Base-by-base conservation (phyloP, 2,113 vertebrate species). In the Anguilla rostrata region DNA sequence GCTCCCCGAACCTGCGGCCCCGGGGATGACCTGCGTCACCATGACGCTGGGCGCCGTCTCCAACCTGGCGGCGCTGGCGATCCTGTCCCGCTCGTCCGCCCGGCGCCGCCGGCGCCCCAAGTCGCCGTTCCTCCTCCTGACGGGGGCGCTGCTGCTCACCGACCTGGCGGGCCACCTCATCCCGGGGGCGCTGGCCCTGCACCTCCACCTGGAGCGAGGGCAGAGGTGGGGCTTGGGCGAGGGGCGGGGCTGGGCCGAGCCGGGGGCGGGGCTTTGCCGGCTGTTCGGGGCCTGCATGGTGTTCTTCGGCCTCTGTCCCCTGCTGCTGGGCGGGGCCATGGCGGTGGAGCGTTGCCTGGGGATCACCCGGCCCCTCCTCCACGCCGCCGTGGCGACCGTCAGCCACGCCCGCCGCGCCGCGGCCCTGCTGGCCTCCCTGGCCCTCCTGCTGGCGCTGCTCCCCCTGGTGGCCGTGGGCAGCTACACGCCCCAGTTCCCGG, bases 161-260 rank as follows among this genome's bases (percentile, higher is more conserved):
- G 97, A 97, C 91, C 92, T 97, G 14, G 95, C 92, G 1, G 96
- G 96, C 84, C 97, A 98, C 80, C 86, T 97, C 88, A 95, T 97
- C 84, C 93, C 94, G 0, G 97, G 97, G 0, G 92, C 95, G 1
- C 95, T 98, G 39, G 96, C 96, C 39, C 89, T 97, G 87, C 93
- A 94, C 84, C 91, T 96, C 43, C 96, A 97, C 85, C 83, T 95
- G 0, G 5, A 7, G 60, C 2, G 34, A 0, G 87, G 88, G 5
- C 90, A n/a, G n/a, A n/a, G n/a, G 49, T 9, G 49, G 49, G 49
- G 49, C 7, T 14, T 0, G 60, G 86, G 82, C 0, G 12, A 46
- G 86, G 83, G 0, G 18, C 39, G 39, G 63, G 75, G 87, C 66
- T 26, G 0, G 81, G 60, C 66, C 66, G 1, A 56, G 86, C 82